Evolutionary conservation across 2,888 invertebrate species (phyloP).

Genomic region (Nomada hirtipes): DNA sequence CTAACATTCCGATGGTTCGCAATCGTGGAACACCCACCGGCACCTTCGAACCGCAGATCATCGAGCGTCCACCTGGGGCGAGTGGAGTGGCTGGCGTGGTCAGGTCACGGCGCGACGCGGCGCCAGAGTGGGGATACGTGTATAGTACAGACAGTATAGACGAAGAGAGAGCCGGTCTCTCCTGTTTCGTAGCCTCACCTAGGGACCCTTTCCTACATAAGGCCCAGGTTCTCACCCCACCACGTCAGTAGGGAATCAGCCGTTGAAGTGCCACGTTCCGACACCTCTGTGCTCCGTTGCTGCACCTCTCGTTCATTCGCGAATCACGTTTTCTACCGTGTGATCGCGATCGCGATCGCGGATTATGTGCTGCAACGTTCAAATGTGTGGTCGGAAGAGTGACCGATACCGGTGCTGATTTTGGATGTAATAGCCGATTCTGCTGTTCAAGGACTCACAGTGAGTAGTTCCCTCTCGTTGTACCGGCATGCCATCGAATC

Average conservation of each 20-base stretch:
- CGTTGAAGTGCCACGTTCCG: conserved; percentile 73
- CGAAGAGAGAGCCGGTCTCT: conserved; percentile 62
- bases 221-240: conserved; percentile 77
- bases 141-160: conserved; percentile 41
- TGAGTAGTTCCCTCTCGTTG: conserved; percentile 57
- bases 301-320: conserved; percentile 15
- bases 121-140: conserved; percentile 33
- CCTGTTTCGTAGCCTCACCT: conserved; percentile 70
- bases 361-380: conserved; percentile 51
- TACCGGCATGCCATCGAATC: neutral
- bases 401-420: conserved; percentile 39
- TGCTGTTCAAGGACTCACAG: conserved; percentile 52
- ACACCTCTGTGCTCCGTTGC: conserved; percentile 50
- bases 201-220: conserved; percentile 80
- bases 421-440: conserved; percentile 66
- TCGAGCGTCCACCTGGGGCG: conserved; percentile 59
- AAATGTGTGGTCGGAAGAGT: conserved; percentile 55
- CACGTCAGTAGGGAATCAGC: conserved; percentile 79
- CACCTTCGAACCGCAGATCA: conserved; percentile 28
- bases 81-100: conserved; percentile 66
- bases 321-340: neutral
- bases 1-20: conserved; percentile 29
- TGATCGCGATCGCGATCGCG: conserved; percentile 9
- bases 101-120: conserved; percentile 63
- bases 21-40: conserved; percentile 47